Conservation (phyloP, 2,113 vertebrate species). For the Corythornis madagascariensis region DNA sequence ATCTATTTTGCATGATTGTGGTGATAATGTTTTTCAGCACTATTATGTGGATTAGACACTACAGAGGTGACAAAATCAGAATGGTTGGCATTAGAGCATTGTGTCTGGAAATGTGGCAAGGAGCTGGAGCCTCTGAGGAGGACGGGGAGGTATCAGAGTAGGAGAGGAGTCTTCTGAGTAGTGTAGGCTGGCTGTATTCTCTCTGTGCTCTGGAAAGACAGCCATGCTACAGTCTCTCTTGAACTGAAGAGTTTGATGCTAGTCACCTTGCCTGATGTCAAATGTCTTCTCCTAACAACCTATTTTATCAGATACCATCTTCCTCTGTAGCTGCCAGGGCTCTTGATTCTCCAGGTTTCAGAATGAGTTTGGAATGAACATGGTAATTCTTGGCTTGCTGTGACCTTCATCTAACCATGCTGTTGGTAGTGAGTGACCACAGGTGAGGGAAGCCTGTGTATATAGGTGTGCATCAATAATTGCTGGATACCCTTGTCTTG, state of each 20-base stretch:
- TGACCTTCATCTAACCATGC: rapidly evolving
- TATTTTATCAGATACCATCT: background rate
- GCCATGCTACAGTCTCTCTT: background rate
- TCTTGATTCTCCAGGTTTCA: background rate
- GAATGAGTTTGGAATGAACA: background rate
- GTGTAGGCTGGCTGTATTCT: background rate
- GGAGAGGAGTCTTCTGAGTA: background rate
- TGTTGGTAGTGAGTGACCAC: rapidly evolving
- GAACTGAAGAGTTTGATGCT: background rate
- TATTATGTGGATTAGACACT: background rate
- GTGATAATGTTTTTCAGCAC: background rate
- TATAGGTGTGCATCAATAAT: background rate
- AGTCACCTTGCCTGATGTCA: background rate
- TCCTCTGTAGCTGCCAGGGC: background rate
- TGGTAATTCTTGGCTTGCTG: background rate
- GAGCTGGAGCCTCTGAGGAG: background rate
- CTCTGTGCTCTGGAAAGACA: background rate
- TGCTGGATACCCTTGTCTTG: background rate
- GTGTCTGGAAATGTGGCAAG: background rate
- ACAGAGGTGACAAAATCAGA: background rate
- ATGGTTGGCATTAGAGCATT: background rate
- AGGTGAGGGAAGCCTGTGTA: background rate
- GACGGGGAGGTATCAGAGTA: background rate
- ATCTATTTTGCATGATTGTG: background rate
- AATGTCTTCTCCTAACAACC: background rate